A percentile compares a stretch with the other conserved stretches of the same genome.
Conservation (phyloP, 2,888 invertebrate species). For the Gymnoscelis rufifasciata region DNA sequence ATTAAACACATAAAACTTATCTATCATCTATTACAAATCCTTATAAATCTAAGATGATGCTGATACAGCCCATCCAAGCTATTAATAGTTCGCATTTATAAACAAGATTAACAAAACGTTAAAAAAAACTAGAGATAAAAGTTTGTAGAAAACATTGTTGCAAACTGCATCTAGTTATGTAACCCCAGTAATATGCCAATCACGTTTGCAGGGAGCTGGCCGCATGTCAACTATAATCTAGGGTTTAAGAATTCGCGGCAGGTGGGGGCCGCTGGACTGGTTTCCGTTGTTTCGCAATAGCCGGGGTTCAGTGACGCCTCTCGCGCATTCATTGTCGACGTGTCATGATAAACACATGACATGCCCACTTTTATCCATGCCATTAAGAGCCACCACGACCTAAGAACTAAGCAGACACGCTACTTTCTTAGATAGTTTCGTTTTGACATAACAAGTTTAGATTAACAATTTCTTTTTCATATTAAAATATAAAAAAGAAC, state of each 20-base stretch:
- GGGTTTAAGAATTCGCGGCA: conserved; percentile 76
- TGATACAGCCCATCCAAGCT: too few species aligned
- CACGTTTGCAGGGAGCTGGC: conserved; percentile 57
- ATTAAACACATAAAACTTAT: background rate
- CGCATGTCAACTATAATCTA: conserved; percentile 75
- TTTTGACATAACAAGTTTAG: too few species aligned
- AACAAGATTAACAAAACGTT: background rate
- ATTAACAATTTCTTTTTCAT: too few species aligned
- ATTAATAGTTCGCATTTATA: background rate
- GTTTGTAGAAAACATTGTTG: conserved; percentile 25
- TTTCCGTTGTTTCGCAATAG: conserved; percentile 79
- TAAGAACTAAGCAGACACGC: too few species aligned
- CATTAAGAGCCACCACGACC: too few species aligned
- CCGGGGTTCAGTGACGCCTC: conserved; percentile 75
- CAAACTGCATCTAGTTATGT: conserved; percentile 56
- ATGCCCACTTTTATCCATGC: background rate
- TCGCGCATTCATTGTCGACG: conserved; percentile 66
- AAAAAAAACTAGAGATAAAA: background rate
- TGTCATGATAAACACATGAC: conserved; percentile 45
- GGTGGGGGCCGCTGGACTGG: conserved; percentile 68
- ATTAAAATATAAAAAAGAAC: too few species aligned
- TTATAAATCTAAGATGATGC: too few species aligned
- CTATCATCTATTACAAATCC: background rate
- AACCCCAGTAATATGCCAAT: conserved; percentile 54
- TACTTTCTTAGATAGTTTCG: too few species aligned